Conservation (phyloP, 1,140 invertebrate species). For the Oryctes rhinoceros region DNA sequence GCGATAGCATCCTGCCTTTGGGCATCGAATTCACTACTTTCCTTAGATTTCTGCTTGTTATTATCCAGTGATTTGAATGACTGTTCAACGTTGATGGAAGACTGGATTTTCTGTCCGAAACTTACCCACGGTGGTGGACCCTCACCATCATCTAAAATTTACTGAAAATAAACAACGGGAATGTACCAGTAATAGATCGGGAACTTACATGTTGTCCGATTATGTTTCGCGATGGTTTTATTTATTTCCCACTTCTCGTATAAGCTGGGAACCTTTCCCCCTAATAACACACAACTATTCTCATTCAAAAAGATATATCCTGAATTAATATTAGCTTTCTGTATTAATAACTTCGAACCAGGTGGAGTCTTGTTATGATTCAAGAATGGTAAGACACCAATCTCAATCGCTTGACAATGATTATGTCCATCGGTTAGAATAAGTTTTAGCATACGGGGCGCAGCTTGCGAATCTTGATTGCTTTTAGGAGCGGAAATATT, state of each 20-base stretch:
- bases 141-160: slow-evolving; percentile 47
- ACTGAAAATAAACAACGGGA: neutral
- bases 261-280: slow-evolving; percentile 82
- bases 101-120: slow-evolving; percentile 81
- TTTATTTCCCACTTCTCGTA: slow-evolving; percentile 92
- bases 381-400: slow-evolving; percentile 71
- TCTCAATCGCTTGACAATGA: slow-evolving; percentile 79
- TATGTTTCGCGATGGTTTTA: slow-evolving; percentile 78
- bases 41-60: slow-evolving; percentile 69
- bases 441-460: slow-evolving; percentile 83
- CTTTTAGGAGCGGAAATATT: slow-evolving; percentile 91
- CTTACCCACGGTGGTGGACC: slow-evolving; percentile 77
- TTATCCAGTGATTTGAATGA: slow-evolving; percentile 75
- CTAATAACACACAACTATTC: slow-evolving; percentile 73
- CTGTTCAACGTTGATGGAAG: slow-evolving; percentile 67
- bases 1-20: slow-evolving; percentile 87
- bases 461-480: slow-evolving; percentile 83
- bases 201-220: slow-evolving; percentile 61
- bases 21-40: slow-evolving; percentile 84
- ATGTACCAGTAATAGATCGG: no score
- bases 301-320: slow-evolving; percentile 75
- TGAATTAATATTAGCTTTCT: slow-evolving; percentile 67
- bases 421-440: slow-evolving; percentile 85
- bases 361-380: slow-evolving; percentile 76
- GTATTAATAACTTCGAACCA: slow-evolving; percentile 75